phyloP scores from a whole-genome alignment of 2,888 invertebrate genomes.

The Euphydryas editha region DNA sequence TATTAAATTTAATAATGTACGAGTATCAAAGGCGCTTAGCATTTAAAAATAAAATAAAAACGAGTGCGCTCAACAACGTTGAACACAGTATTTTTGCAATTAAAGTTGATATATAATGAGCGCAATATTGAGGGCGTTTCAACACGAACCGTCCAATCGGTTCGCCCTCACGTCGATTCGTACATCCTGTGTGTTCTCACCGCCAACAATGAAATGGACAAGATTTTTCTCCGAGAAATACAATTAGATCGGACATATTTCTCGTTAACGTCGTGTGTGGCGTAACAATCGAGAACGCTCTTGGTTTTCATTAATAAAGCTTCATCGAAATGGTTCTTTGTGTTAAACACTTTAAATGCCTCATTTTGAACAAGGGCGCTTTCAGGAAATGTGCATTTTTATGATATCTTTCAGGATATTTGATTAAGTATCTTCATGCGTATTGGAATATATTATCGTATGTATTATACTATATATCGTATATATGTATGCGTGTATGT shows the following conservation, averaged over 20 bases:
- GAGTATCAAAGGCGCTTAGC: no score
- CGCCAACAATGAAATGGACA: constrained; percentile 67
- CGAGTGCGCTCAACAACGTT: no score
- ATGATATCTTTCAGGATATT: constrained; percentile 19
- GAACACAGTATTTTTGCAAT: no score
- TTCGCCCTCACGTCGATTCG: constrained; percentile 23
- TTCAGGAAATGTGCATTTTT: constrained; percentile 19
- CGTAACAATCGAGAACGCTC: constrained; percentile 56
- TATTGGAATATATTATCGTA: no score
- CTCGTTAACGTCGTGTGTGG: constrained; percentile 62
- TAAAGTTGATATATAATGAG: not conserved
- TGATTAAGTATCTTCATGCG: no score
- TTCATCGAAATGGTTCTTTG: constrained; percentile 35
- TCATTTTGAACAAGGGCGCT: constrained; percentile 20
- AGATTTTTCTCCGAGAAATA: constrained; percentile 74
- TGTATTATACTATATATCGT: no score
- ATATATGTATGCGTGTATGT: no score
- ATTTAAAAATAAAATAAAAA: no score
- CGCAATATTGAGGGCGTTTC: not conserved
- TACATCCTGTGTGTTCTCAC: constrained; percentile 32
- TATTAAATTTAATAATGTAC: no score
- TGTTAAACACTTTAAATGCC: constrained; percentile 30
- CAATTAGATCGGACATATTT: constrained; percentile 71
- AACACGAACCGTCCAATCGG: not conserved
- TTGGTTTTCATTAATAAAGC: constrained; percentile 48